phyloP scores from a whole-genome alignment of 2,797 vertebrate genomes.

The Staurois parvus region DNA sequence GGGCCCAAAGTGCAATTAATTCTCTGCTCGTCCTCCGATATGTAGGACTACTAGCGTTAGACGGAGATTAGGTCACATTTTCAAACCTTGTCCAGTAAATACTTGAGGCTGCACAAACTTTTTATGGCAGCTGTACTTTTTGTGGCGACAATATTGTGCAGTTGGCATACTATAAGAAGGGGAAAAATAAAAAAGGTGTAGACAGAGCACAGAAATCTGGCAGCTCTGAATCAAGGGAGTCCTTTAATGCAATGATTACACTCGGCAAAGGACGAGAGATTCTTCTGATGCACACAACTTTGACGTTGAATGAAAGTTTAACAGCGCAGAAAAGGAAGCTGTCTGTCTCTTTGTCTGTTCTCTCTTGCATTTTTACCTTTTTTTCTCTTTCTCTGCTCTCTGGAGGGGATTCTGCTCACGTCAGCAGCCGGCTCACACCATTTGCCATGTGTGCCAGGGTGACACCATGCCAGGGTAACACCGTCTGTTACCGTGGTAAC shows the following conservation, averaged over 20 bases:
- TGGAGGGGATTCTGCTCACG: constrained; percentile 63
- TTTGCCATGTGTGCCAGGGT: constrained; percentile 62
- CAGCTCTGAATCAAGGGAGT: background rate
- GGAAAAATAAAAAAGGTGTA: background rate
- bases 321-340: background rate
- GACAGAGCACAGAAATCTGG: background rate
- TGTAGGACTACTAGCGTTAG: too few relatives aligned
- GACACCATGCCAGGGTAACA: constrained; percentile 62
- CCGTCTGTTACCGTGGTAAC: constrained; percentile 62
- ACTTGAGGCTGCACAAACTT: too few relatives aligned
- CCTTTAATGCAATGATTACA: constrained; percentile 18
- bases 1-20: too few relatives aligned
- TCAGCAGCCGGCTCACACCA: constrained; percentile 61
- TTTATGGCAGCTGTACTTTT: too few relatives aligned
- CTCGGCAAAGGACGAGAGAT: background rate
- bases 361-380: constrained; percentile 27
- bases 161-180: background rate
- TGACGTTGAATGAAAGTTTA: constrained; percentile 28
- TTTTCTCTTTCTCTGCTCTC: constrained; percentile 51
- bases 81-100: too few relatives aligned
- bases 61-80: too few relatives aligned
- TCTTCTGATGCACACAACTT: background rate
- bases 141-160: too few relatives aligned
- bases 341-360: constrained; percentile 38
- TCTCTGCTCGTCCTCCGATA: too few relatives aligned